These are phyloP conservation scores for Chalcosyrphus nemorum DNA, from an alignment of 2,888 invertebrate species.

Conservation along the genomic window DNA sequence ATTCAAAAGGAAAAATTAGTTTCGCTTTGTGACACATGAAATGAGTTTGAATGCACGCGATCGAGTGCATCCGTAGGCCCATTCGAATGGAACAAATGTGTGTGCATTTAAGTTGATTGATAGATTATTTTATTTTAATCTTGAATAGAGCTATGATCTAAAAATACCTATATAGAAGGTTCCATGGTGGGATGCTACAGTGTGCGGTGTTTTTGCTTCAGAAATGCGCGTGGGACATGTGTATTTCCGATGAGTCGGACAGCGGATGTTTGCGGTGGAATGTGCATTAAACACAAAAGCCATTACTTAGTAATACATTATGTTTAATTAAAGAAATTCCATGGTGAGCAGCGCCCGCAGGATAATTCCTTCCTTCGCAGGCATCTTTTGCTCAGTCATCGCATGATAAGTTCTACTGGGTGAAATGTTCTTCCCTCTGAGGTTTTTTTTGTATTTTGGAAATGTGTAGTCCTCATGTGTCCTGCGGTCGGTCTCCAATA, in stretches of 20 bases:
- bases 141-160: conserved; percentile 18
- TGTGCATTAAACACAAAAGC: background rate
- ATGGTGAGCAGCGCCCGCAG: no score
- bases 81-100: conserved; percentile 31
- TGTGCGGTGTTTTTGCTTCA: background rate
- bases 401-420: no score
- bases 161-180: conserved; percentile 1
- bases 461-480: no score
- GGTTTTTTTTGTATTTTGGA: no score
- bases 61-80: background rate
- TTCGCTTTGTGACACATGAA: conserved; percentile 18
- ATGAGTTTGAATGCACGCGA: conserved; percentile 11
- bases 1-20: background rate
- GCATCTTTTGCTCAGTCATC: no score
- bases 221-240: background rate
- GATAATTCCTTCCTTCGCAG: no score
- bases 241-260: background rate
- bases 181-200: background rate
- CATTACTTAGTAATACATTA: no score
- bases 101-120: conserved; percentile 47
- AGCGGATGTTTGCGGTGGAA: background rate
- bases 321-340: no score
- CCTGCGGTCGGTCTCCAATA: no score
- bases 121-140: conserved; percentile 37
- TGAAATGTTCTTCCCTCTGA: no score